Evolutionary conservation across 2,888 invertebrate genomes (phyloP).

Genomic region (Ypsolopha scabrella): DNA sequence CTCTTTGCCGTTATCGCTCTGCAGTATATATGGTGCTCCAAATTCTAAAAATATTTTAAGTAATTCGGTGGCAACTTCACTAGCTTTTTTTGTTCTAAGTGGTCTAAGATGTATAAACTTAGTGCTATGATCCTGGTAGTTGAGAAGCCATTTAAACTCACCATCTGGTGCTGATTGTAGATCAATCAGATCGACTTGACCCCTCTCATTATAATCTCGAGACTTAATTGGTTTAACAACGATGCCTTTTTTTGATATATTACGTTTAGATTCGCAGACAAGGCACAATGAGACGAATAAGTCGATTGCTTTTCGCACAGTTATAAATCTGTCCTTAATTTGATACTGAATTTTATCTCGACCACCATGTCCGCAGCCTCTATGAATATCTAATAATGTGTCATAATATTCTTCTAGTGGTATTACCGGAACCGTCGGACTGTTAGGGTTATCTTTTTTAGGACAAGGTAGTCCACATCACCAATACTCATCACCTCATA

Average conservation of each 20-base stretch:
- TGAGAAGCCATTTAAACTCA: conserved; percentile 19
- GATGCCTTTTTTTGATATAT: conserved; percentile 11
- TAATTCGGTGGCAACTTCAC: conserved; percentile 19
- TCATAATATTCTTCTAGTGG: conserved; percentile 7
- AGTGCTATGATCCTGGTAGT: conserved; percentile 18
- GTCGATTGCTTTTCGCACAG: conserved; percentile 7
- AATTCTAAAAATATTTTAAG: conserved; percentile 15
- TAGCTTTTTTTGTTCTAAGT: conserved; percentile 12
- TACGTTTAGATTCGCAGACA: conserved; percentile 5
- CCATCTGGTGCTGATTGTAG: conserved; percentile 17
- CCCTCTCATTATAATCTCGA: conserved; percentile 15
- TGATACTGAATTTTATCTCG: conserved; percentile 6
- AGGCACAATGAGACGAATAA: conserved; percentile 8
- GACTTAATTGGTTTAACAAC: conserved; percentile 12
- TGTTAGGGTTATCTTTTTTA: conserved; percentile 1
- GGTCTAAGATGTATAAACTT: conserved; percentile 19
- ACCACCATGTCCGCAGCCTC: conserved; percentile 8
- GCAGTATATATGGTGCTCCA: conserved; percentile 13
- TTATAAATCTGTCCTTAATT: conserved; percentile 7
- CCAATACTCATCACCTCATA: too few relatives aligned
- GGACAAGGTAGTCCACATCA: neutral
- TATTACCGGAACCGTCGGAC: conserved; percentile 6
- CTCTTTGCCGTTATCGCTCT: conserved; percentile 13
- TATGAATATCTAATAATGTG: conserved; percentile 7
- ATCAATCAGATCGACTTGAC: conserved; percentile 21